phyloP scores from a whole-genome alignment of 2,888 invertebrate genomes.

The Phengaris alcon region DNA sequence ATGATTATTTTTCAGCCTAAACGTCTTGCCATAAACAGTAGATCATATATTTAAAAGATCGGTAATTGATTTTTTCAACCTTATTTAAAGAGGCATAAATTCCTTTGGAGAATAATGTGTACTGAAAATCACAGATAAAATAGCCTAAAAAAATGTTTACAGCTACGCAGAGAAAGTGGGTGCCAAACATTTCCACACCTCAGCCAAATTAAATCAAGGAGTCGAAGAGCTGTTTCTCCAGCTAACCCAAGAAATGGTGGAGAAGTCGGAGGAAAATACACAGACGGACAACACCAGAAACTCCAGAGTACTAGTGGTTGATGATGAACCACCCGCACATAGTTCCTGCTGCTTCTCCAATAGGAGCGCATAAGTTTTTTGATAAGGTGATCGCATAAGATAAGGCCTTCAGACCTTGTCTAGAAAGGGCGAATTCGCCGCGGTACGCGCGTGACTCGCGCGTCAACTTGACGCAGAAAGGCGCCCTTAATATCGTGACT shows the following conservation, averaged over 20 bases:
- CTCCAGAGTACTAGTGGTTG: conserved; percentile 65
- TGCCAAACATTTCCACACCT: conserved; percentile 94
- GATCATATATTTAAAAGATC: too few relatives aligned
- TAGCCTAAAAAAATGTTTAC: conserved; percentile 44
- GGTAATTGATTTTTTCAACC: too few relatives aligned
- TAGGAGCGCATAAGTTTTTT: conserved; percentile 40
- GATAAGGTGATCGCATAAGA: neutral
- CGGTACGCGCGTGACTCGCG: too few relatives aligned
- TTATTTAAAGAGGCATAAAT: too few relatives aligned
- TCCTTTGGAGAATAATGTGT: too few relatives aligned
- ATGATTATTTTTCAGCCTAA: too few relatives aligned
- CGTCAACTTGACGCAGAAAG: too few relatives aligned
- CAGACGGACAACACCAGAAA: conserved; percentile 51
- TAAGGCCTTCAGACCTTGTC: too few relatives aligned
- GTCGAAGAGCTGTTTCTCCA: conserved; percentile 94
- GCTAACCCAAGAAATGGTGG: conserved; percentile 87
- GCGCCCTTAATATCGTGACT: too few relatives aligned
- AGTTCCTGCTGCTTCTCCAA: conserved; percentile 60
- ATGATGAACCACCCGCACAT: conserved; percentile 61
- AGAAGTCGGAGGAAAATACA: conserved; percentile 53
- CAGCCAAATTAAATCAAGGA: conserved; percentile 94
- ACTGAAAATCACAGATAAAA: too few relatives aligned
- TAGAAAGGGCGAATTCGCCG: too few relatives aligned
- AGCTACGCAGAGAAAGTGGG: conserved; percentile 95
- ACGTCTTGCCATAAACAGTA: too few relatives aligned